Base-by-base conservation (phyloP, 2,113 vertebrate genomes). In the Chloropsis cyanopogon region DNA sequence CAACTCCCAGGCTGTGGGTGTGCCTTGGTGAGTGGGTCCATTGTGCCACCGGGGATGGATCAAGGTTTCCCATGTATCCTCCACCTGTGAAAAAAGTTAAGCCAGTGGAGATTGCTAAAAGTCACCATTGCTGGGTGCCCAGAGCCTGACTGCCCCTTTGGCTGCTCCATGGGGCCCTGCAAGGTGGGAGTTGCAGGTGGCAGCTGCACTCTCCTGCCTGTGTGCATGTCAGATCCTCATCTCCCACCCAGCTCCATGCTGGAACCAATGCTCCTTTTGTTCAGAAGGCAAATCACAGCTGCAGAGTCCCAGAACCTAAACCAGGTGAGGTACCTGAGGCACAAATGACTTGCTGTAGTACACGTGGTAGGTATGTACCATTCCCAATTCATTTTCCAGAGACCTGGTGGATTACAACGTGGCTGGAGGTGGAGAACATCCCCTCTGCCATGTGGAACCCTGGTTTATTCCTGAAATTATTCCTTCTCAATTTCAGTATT, bases 281-380 rank as follows among this genome's bases (percentile, higher is more conserved):
- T 73, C 56, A 24, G 5, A 4, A 42, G 41, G 72, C 53, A 80
- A 68, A 68, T 35, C 6, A 6, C 7, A 13, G 26, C 46, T 84
- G 69, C 37, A 61, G 52, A 56, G 3, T 44, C 31, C 16, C 42
- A 37, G 66, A 70, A 25, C n/a, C 22, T 46, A 4, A 63, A 31
- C 18, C 53, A 53, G 26, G 14, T 28, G 13, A 14, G 4, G 4
- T 28, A 9, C 46, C 22, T 52, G 54, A 78, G 46, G 35, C 50
- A 61, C 12, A 44, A 35, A n/a, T 24, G 7, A 9, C 16, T 52
- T 15, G 4, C 13, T 75, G 25, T 46, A 13, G 17, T 37, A 50
- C 44, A 37, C 3, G 0, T 49, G 52, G 12, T 53, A 35, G 3
- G 18, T 50, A 25, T 3, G 10, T 37, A 44, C 49, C 5, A 3